Percentiles rank a stretch among this genome's conserved stretches.
Evolutionary conservation across 2,888 invertebrate species (phyloP).

Genomic region (Sinopyrophorus schimmeli): DNA sequence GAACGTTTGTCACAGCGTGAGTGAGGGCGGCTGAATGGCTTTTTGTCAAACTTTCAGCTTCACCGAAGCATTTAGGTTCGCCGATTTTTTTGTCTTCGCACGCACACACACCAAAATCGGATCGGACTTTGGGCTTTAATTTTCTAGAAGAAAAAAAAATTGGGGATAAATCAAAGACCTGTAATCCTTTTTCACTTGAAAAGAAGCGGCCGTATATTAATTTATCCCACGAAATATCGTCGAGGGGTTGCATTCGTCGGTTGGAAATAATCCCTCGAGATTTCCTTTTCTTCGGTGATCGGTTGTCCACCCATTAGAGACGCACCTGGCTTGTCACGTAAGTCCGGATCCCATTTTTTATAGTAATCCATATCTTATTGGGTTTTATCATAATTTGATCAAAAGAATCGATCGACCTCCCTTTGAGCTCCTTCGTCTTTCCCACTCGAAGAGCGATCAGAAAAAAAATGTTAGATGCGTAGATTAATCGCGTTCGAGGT

Average conservation of each 20-base stretch:
- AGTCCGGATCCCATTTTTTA: conserved; percentile 34
- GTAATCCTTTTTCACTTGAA: too few species aligned
- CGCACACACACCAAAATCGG: not conserved
- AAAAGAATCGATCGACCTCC: conserved; percentile 31
- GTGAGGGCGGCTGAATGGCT: conserved; percentile 22
- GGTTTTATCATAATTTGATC: conserved; percentile 32
- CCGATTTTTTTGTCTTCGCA: conserved; percentile 13
- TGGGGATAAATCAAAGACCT: too few species aligned
- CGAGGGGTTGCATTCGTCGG: not conserved
- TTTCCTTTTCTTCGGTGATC: conserved; percentile 4
- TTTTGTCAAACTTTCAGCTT: conserved; percentile 4
- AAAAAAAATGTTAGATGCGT: too few species aligned
- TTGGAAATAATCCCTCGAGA: conserved; percentile 25
- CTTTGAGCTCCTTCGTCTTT: conserved; percentile 8
- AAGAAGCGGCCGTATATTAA: not conserved
- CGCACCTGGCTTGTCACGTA: conserved; percentile 33
- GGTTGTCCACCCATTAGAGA: conserved; percentile 10
- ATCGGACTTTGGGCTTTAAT: not conserved
- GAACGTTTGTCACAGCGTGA: conserved; percentile 27
- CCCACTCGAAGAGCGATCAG: not conserved
- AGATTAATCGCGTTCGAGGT: too few species aligned
- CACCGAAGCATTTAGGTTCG: conserved; percentile 17
- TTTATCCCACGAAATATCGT: not conserved
- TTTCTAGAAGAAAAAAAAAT: too few species aligned
- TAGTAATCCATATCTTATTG: conserved; percentile 33